These are phyloP conservation scores for Proterorhinus semilunaris DNA, from an alignment of 2,113 vertebrate species.

Conservation along the genomic window DNA sequence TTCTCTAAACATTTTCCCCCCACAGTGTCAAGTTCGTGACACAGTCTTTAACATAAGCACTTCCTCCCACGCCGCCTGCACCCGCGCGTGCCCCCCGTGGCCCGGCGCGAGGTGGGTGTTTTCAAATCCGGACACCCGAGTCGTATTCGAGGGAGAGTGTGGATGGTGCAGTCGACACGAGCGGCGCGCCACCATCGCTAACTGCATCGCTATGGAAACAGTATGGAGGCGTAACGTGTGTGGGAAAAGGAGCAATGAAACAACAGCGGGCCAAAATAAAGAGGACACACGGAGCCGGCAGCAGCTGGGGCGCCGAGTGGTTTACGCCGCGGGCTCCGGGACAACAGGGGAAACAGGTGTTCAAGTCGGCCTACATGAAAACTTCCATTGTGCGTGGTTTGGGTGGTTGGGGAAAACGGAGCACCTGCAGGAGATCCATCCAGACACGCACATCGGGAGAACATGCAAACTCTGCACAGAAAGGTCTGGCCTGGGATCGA, in stretches of 20 bases:
- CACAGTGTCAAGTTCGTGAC: conserved; percentile 17
- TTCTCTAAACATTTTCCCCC: not conserved
- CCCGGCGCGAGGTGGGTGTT: conserved; percentile 55
- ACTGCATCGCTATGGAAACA: conserved; percentile 75
- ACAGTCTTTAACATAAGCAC: conserved; percentile 43
- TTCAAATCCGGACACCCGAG: conserved; percentile 70
- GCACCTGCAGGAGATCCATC: no score
- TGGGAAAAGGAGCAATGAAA: conserved; percentile 62
- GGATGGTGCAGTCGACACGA: conserved; percentile 37
- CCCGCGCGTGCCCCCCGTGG: conserved; percentile 56
- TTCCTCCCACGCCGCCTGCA: conserved; percentile 52
- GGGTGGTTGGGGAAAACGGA: no score
- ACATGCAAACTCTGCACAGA: no score
- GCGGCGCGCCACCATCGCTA: conserved; percentile 53
- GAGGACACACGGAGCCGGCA: conserved; percentile 57
- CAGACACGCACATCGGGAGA: no score
- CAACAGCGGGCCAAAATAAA: conserved; percentile 53
- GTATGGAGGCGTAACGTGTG: conserved; percentile 69
- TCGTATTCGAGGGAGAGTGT: conserved; percentile 51
- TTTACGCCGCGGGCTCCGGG: no score
- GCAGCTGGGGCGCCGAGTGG: conserved; percentile 49
- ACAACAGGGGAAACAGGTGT: not conserved
- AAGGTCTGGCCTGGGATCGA: no score
- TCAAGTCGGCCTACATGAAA: no score
- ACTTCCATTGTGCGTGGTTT: no score